These are phyloP conservation scores for Lordiphosa fenestrarum DNA, from an alignment of 2,888 invertebrate species.

Conservation along the genomic window DNA sequence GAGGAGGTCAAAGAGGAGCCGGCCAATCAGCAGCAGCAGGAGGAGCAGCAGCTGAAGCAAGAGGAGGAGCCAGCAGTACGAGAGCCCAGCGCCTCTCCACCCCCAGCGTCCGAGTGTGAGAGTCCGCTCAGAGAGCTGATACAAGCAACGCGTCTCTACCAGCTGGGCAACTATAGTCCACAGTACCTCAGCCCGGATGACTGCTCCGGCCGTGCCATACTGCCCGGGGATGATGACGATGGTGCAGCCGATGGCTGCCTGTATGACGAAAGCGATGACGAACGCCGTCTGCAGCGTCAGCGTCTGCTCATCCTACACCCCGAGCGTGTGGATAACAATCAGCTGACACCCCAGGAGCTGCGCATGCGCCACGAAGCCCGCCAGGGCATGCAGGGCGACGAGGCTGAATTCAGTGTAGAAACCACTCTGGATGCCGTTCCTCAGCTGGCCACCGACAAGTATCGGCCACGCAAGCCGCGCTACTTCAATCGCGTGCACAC, in stretches of 20 bases:
- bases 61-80: no score
- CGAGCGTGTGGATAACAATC: slow-evolving; percentile 60
- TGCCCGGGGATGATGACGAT: slow-evolving; percentile 42
- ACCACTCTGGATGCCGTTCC: slow-evolving; percentile 91
- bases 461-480: slow-evolving; percentile 96
- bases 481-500: slow-evolving; percentile 98
- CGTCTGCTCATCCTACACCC: slow-evolving; percentile 57
- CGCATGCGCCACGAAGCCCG: slow-evolving; percentile 90
- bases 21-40: not conserved
- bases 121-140: slow-evolving; percentile 44
- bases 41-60: slow-evolving; percentile 1
- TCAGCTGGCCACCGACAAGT: slow-evolving; percentile 95
- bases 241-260: slow-evolving; percentile 43
- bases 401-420: slow-evolving; percentile 95
- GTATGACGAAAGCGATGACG: slow-evolving; percentile 55
- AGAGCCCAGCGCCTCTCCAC: no score
- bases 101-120: not conserved
- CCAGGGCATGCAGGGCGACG: slow-evolving; percentile 92
- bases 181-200: slow-evolving; percentile 81
- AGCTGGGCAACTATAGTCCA: slow-evolving; percentile 92
- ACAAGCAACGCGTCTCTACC: slow-evolving; percentile 82
- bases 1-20: slow-evolving; percentile 81
- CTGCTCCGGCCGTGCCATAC: slow-evolving; percentile 43
- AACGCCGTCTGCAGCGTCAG: slow-evolving; percentile 43
- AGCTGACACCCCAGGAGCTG: slow-evolving; percentile 80